A percentile compares a stretch with the other conserved stretches of the same genome.
phyloP scores from a whole-genome alignment of 2,888 invertebrate genomes.

The Temnothorax unifasciatus region DNA sequence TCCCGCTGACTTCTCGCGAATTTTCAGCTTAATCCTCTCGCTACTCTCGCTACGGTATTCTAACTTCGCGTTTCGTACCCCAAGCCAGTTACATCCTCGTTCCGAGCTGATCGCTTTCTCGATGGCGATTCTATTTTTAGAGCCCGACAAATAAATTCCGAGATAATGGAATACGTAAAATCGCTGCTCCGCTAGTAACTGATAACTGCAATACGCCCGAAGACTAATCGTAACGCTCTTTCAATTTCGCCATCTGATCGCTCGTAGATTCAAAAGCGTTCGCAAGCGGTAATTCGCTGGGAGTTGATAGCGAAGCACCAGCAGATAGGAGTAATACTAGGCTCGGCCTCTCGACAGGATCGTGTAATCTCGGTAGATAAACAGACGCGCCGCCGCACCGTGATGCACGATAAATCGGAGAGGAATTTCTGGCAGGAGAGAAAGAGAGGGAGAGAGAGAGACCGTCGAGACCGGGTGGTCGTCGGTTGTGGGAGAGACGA shows the following conservation, averaged over 20 bases:
- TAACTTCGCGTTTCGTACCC: neutral
- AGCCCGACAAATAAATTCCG: neutral
- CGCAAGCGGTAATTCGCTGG: slow-evolving; percentile 28
- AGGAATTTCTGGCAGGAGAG: slow-evolving; percentile 50
- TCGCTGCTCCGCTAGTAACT: neutral
- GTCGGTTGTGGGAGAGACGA: slow-evolving; percentile 60
- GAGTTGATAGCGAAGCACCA: slow-evolving; percentile 48
- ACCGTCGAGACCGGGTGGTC: slow-evolving; percentile 64
- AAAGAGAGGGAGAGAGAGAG: slow-evolving; percentile 22
- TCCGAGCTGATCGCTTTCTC: neutral
- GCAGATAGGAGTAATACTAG: slow-evolving; percentile 49
- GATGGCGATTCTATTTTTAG: neutral
- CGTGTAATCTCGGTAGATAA: slow-evolving; percentile 62
- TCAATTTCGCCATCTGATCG: neutral
- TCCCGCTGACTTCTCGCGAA: slow-evolving; percentile 3
- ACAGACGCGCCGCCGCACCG: slow-evolving; percentile 46
- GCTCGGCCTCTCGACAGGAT: slow-evolving; percentile 20
- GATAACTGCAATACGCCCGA: neutral
- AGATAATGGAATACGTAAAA: neutral
- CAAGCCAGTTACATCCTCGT: neutral
- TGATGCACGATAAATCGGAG: slow-evolving; percentile 65
- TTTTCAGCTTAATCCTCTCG: neutral
- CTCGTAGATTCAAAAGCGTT: neutral
- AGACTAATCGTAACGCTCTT: neutral
- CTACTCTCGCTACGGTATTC: neutral